A percentile compares a stretch with the other conserved stretches of the same genome.
phyloP scores from a whole-genome alignment of 1,140 invertebrate genomes.

The Ectropis grisescens region DNA sequence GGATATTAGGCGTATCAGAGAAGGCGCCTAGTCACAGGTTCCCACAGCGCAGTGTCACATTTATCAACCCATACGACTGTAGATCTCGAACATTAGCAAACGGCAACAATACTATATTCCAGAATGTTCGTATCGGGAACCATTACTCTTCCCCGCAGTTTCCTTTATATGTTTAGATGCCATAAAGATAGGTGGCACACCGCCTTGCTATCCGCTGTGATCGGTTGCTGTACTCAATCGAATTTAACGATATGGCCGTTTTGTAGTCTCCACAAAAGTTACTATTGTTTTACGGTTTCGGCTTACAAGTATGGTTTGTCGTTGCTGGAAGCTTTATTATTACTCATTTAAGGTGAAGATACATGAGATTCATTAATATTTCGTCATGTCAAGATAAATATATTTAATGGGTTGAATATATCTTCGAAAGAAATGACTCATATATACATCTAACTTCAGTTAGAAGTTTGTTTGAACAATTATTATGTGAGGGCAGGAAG shows the following conservation, averaged over 20 bases:
- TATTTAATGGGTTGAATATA: too few relatives aligned
- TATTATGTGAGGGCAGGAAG: too few relatives aligned
- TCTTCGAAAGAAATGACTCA: too few relatives aligned
- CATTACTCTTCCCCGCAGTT: conserved; percentile 39
- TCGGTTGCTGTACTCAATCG: conserved; percentile 24
- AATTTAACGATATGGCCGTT: conserved; percentile 18
- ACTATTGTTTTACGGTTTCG: too few relatives aligned
- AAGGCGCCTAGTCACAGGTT: conserved; percentile 14
- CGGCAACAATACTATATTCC: conserved; percentile 30
- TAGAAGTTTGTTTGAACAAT: too few relatives aligned
- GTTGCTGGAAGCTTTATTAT: too few relatives aligned
- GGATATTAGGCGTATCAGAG: too few relatives aligned
- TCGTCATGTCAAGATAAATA: too few relatives aligned
- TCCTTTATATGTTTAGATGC: conserved; percentile 42
- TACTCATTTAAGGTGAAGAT: too few relatives aligned
- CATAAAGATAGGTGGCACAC: conserved; percentile 41
- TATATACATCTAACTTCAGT: too few relatives aligned
- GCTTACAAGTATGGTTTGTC: too few relatives aligned
- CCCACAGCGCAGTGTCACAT: conserved; percentile 9
- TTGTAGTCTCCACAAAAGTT: background rate
- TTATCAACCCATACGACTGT: conserved; percentile 19
- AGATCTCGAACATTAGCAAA: conserved; percentile 28
- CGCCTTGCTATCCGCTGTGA: conserved; percentile 21
- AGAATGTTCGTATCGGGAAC: conserved; percentile 38
- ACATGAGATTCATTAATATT: too few relatives aligned